These are phyloP conservation scores for Delphinapterus leucas DNA, from an alignment of 2,113 vertebrate genomes.

Conservation along the genomic window DNA sequence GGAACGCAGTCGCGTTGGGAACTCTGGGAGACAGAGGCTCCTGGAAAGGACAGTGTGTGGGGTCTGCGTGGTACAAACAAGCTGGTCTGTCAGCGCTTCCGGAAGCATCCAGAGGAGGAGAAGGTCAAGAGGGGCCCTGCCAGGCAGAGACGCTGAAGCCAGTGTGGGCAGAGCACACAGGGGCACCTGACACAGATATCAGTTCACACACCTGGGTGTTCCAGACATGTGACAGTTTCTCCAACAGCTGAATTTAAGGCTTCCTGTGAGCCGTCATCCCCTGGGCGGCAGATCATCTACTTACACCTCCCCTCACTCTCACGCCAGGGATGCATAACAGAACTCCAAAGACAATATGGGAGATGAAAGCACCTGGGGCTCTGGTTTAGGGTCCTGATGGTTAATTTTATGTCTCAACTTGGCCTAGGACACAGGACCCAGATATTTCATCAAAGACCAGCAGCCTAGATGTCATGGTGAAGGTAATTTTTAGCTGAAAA, in stretches of 20 bases:
- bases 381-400: not conserved
- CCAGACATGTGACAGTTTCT: not conserved
- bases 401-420: not conserved
- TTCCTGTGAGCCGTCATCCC: not conserved
- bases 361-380: not conserved
- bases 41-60: not conserved
- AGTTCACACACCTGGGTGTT: not conserved
- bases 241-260: not conserved
- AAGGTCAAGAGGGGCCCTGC: not conserved
- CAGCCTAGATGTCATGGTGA: not conserved
- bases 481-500: not conserved
- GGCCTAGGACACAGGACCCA: not conserved
- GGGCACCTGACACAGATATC: not conserved
- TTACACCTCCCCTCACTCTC: not conserved
- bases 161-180: not conserved
- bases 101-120: not conserved
- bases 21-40: not conserved
- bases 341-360: not conserved
- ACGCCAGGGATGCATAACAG: not conserved
- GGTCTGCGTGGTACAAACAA: not conserved
- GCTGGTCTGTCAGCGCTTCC: not conserved
- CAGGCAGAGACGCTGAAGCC: not conserved
- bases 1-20: not conserved
- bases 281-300: not conserved
- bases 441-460: not conserved